Base-by-base conservation (phyloP, 1,140 invertebrate genomes). In the Apolygus lucorum region DNA sequence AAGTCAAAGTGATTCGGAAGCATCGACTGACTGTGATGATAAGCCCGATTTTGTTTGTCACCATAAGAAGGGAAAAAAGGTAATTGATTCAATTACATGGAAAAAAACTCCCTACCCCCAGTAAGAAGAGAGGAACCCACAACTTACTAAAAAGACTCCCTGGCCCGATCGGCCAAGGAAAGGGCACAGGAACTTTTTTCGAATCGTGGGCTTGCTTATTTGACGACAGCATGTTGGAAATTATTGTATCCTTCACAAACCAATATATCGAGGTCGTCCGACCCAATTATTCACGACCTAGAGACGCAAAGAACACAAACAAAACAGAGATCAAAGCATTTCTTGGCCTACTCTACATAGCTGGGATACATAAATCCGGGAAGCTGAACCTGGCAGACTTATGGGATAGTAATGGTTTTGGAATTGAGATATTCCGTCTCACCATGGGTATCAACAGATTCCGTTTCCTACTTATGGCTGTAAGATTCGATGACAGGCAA, bases 401-500 rank as follows among this genome's bases (percentile, higher is more conserved):
- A 26, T 71, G 67, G 70, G 66, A 68, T 52, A 8, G 28, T 63
- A 62, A 71, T 71, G 70, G 70, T 28, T 69, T 52, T 24, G 70
- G 70, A 49, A 68, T 68, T 42, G 52, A 71, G 28, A 69, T 69
- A 62, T 63, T 71, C 28, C 68, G 67, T n/a, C 70, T 71, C 17
- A 59, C 27, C 54, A 73, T 67, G 63, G 29, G 76, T 79, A 70
- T 71, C n/a, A 74, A 72, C 29, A 68, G 74, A 65, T 78, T 78
- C 63, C 52, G 59, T 25, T 74, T 72, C 68, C 69, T 78, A 52
- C 59, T 76, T 27, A 67, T 68, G 11, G 73, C 73, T 54, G 42
- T 77, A n/a, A 54, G 76, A 70, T 78, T 79, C 72, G 76, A 78
- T 68, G 73, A 78, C 63, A 68, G 24, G 52, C 70, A 74, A 52